These are phyloP conservation scores for Acipenser transmontanus DNA, from an alignment of 2,797 vertebrate species.

Conservation along the genomic window DNA sequence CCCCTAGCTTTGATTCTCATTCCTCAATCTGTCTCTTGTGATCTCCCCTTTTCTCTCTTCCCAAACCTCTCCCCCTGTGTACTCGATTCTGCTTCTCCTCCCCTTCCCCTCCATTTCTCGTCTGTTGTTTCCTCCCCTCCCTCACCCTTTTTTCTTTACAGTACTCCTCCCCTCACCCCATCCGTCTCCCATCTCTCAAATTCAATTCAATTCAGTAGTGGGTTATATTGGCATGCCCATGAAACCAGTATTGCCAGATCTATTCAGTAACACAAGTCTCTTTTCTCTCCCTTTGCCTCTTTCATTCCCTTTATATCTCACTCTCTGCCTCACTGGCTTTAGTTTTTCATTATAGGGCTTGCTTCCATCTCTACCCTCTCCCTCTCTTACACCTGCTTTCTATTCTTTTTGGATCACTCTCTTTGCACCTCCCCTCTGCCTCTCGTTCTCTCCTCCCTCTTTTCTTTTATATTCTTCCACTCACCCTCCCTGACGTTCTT, in stretches of 20 bases:
- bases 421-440: background rate
- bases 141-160: constrained; percentile 2
- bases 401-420: background rate
- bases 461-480: no score
- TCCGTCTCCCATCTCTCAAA: constrained; percentile 8
- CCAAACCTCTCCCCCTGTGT: no score
- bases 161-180: background rate
- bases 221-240: background rate
- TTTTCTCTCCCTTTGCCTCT: constrained; percentile 12
- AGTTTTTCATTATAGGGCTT: background rate
- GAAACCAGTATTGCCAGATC: background rate
- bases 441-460: background rate
- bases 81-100: background rate
- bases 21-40: no score
- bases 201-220: background rate
- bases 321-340: constrained; percentile 19
- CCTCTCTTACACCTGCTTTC: background rate
- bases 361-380: background rate
- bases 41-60: no score
- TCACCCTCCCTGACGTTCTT: no score
- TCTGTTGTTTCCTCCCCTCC: background rate
- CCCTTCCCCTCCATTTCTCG: background rate
- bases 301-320: background rate
- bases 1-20: no score
- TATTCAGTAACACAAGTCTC: background rate